Evolutionary conservation across 2,113 vertebrate genomes (phyloP).

Genomic region (Scolopax mira): DNA sequence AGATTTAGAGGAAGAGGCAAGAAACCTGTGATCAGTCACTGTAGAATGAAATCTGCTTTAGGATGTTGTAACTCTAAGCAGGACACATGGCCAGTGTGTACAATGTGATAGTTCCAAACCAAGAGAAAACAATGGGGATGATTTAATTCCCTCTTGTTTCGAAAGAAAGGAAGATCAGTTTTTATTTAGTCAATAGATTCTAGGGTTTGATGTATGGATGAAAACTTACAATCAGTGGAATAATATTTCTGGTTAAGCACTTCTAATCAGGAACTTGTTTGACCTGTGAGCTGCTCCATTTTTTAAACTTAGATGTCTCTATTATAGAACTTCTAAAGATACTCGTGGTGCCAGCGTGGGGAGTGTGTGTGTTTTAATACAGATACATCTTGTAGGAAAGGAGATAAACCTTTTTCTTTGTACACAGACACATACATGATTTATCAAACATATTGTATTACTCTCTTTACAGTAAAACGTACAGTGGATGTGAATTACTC

Average conservation of each 20-base stretch:
- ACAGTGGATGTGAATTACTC: not conserved
- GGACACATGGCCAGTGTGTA: not conserved
- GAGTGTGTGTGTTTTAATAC: not conserved
- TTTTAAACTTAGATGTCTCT: constrained; percentile 52
- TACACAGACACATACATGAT: not conserved
- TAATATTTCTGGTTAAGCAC: constrained; percentile 30
- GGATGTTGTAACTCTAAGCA: constrained; percentile 4
- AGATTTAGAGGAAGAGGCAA: constrained; percentile 3
- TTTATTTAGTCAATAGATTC: constrained; percentile 49
- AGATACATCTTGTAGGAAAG: constrained; percentile 2
- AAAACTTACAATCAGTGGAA: constrained; percentile 36
- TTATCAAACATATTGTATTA: constrained; percentile 16
- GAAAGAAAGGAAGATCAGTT: constrained; percentile 13
- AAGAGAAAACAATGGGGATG: constrained; percentile 7
- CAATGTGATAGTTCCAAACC: not conserved
- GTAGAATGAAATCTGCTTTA: not conserved
- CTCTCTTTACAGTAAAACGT: not conserved
- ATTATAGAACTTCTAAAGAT: constrained; percentile 44
- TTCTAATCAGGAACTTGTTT: constrained; percentile 51
- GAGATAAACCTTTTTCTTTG: constrained; percentile 23
- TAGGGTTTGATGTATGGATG: constrained; percentile 7
- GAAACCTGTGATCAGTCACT: constrained; percentile 9
- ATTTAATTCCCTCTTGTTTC: constrained; percentile 40
- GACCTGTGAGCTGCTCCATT: constrained; percentile 52
- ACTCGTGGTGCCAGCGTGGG: not conserved